A percentile compares a stretch with the other conserved stretches of the same genome.
These are phyloP conservation scores for Drosophila meridiana DNA, from an alignment of 2,888 invertebrate species.

Conservation along the genomic window DNA sequence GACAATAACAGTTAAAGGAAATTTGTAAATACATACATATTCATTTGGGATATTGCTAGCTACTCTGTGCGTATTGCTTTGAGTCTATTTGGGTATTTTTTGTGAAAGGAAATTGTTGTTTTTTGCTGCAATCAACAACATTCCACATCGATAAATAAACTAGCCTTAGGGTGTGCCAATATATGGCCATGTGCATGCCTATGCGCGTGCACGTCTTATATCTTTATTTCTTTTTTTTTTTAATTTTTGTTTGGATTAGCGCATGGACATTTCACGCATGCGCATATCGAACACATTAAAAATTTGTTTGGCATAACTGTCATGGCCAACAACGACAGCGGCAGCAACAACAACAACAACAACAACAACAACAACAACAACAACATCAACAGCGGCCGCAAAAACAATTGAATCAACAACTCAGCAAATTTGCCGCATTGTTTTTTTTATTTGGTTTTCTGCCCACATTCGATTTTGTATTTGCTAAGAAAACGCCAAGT, in stretches of 20 bases:
- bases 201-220: slow-evolving; percentile 1
- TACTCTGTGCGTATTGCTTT: not conserved
- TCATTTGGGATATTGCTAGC: not conserved
- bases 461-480: slow-evolving; percentile 52
- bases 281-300: slow-evolving; percentile 56
- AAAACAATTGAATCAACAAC: slow-evolving; percentile 30
- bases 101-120: not conserved
- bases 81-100: no score
- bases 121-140: not conserved
- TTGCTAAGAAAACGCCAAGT: slow-evolving; percentile 73
- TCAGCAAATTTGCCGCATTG: slow-evolving; percentile 57
- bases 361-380: slow-evolving; percentile 32
- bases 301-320: slow-evolving; percentile 67
- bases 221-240: slow-evolving; percentile 1
- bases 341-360: slow-evolving; percentile 23
- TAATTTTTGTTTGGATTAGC: slow-evolving; percentile 13
- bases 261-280: slow-evolving; percentile 64
- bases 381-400: slow-evolving; percentile 13
- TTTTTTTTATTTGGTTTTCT: slow-evolving; percentile 53
- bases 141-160: not conserved
- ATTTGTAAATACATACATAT: not conserved
- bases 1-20: no score
- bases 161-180: slow-evolving; percentile 5
- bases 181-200: not conserved
- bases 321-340: slow-evolving; percentile 51